Percentiles rank a stretch among this genome's conserved stretches.
Conservation (phyloP, 1,140 invertebrate species). For the Cydia pomonella region DNA sequence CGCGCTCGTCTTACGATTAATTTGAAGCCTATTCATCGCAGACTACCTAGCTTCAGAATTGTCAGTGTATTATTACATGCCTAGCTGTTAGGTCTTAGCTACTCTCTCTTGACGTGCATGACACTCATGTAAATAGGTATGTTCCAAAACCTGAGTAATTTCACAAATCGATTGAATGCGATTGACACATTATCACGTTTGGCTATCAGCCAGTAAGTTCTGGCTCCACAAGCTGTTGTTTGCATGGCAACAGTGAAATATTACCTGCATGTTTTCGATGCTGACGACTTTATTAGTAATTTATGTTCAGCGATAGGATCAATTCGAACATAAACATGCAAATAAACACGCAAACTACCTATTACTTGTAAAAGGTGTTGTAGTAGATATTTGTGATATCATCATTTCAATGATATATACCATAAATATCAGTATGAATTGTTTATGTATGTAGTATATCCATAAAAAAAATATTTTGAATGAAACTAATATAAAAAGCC, state of each 20-base stretch:
- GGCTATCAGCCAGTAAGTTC: background rate
- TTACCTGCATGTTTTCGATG: background rate
- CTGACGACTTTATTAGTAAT: background rate
- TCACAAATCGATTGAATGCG: background rate
- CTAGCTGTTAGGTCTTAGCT: background rate
- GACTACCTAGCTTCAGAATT: background rate
- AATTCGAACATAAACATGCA: background rate
- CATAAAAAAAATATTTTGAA: too few species aligned
- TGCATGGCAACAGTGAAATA: background rate
- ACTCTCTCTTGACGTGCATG: background rate
- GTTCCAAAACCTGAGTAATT: background rate
- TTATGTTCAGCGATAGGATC: background rate
- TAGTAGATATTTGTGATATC: too few species aligned
- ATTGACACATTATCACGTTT: background rate
- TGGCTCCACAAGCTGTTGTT: background rate
- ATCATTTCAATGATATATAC: too few species aligned
- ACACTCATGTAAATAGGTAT: too few species aligned
- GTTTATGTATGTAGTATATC: too few species aligned
- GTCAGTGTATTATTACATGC: too few species aligned
- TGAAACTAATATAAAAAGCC: too few species aligned
- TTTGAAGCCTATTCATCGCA: conserved; percentile 38
- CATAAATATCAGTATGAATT: too few species aligned
- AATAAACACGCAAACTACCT: background rate
- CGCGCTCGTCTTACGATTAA: conserved; percentile 36
- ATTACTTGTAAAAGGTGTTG: too few species aligned